These are phyloP conservation scores for Leptura quadrifasciata DNA, from an alignment of 2,888 invertebrate genomes.

Conservation along the genomic window DNA sequence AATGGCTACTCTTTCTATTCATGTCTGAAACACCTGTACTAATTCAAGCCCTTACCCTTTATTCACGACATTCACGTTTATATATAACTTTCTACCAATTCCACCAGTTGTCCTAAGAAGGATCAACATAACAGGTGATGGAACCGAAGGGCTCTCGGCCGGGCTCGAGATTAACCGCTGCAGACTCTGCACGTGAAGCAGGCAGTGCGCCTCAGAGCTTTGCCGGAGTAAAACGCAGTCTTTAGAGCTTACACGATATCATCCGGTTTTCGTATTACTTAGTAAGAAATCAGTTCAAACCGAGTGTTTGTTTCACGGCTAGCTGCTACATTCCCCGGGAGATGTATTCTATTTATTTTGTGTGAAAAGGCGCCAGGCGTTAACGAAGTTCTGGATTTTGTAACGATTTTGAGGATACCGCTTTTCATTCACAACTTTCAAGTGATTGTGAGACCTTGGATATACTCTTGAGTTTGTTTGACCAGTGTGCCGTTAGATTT, in stretches of 20 bases:
- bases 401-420: constrained; percentile 3
- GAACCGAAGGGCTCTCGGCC: constrained; percentile 59
- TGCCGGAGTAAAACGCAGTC: constrained; percentile 48
- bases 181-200: constrained; percentile 65
- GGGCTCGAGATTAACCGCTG: constrained; percentile 62
- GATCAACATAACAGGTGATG: constrained; percentile 66
- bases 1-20: not conserved
- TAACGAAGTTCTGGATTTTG: not conserved
- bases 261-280: constrained; percentile 28
- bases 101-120: constrained; percentile 56
- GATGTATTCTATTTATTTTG: not conserved
- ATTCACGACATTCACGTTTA: constrained; percentile 39
- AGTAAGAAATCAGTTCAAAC: constrained; percentile 14
- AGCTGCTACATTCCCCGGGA: constrained; percentile 11
- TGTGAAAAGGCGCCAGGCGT: not conserved
- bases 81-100: constrained; percentile 47
- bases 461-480: constrained; percentile 33
- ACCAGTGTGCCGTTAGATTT: constrained; percentile 40
- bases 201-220: constrained; percentile 64
- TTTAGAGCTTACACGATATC: constrained; percentile 27
- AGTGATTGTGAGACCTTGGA: constrained; percentile 47
- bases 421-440: constrained; percentile 40
- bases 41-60: constrained; percentile 41
- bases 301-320: constrained; percentile 22
- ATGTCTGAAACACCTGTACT: constrained; percentile 49